A percentile compares a stretch with the other conserved stretches of the same genome.
Evolutionary conservation across 2,113 vertebrate species (phyloP).

Genomic region (Tinamus guttatus): DNA sequence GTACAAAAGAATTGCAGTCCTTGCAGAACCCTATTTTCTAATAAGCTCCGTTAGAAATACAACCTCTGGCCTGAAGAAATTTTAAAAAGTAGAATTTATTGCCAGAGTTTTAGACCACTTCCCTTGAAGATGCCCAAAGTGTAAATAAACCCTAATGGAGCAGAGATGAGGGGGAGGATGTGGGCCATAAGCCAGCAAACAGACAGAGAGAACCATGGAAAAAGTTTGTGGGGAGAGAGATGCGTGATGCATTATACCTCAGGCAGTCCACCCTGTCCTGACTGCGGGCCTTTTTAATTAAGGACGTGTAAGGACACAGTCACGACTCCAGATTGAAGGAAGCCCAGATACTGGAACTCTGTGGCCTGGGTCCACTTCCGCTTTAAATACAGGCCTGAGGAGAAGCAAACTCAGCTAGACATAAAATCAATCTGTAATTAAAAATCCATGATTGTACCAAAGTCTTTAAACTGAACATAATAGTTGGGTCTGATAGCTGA

Average conservation of each 20-base stretch:
- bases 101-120: neutral
- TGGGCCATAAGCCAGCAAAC: neutral
- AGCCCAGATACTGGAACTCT: neutral
- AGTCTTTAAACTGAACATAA: neutral
- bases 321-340: neutral
- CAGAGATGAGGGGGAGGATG: neutral
- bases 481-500: neutral
- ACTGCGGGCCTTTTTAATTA: neutral
- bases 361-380: neutral
- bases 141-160: neutral
- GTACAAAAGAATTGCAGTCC: neutral
- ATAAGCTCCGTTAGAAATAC: neutral
- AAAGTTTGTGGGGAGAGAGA: neutral
- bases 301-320: neutral
- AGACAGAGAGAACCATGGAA: neutral
- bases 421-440: neutral
- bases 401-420: neutral
- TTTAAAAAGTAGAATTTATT: neutral
- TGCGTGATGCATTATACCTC: neutral
- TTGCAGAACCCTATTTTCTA: neutral
- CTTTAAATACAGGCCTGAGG: neutral
- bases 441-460: neutral
- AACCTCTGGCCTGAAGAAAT: neutral
- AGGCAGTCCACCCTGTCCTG: neutral
- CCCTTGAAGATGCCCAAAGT: neutral